Evolutionary conservation across 2,797 vertebrate genomes (phyloP).

Genomic region (Sebastes trivittatus): DNA sequence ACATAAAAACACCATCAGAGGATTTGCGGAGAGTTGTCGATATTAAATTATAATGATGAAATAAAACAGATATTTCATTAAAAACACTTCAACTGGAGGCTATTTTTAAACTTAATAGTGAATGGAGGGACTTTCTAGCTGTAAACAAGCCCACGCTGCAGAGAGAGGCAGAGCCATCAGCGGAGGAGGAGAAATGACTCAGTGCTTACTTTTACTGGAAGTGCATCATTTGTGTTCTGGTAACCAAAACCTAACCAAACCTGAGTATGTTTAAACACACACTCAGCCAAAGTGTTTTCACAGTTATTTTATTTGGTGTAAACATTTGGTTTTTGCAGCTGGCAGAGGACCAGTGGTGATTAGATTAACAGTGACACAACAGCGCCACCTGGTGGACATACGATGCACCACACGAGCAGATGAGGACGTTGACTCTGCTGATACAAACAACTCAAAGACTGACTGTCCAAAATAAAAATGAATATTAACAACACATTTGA

Average conservation of each 20-base stretch:
- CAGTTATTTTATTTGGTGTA: neutral
- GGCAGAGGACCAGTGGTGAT: neutral
- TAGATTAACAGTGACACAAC: neutral
- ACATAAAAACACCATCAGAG: no score
- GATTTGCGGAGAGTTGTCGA: no score
- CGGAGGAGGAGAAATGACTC: slow-evolving; percentile 22
- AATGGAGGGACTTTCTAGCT: slow-evolving; percentile 1
- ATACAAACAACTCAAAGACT: neutral
- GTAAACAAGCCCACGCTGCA: slow-evolving; percentile 4
- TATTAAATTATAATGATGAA: neutral
- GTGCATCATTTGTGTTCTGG: slow-evolving; percentile 7
- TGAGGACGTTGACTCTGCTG: neutral
- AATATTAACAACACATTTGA: neutral
- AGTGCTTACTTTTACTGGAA: slow-evolving; percentile 5
- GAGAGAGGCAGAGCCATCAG: slow-evolving; percentile 5
- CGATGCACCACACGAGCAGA: no score
- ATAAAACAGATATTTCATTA: neutral
- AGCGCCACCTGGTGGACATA: slow-evolving; percentile 47
- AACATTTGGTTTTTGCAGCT: slow-evolving; percentile 10
- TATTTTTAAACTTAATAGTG: slow-evolving; percentile 4
- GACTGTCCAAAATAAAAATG: neutral
- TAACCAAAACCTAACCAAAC: neutral
- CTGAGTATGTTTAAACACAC: slow-evolving; percentile 14
- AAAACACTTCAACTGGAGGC: neutral
- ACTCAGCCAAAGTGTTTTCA: slow-evolving; percentile 5